Percentiles rank a stretch among this genome's conserved stretches.
Evolutionary conservation across 2,888 invertebrate species (phyloP).

Genomic region (Xylota segnis): DNA sequence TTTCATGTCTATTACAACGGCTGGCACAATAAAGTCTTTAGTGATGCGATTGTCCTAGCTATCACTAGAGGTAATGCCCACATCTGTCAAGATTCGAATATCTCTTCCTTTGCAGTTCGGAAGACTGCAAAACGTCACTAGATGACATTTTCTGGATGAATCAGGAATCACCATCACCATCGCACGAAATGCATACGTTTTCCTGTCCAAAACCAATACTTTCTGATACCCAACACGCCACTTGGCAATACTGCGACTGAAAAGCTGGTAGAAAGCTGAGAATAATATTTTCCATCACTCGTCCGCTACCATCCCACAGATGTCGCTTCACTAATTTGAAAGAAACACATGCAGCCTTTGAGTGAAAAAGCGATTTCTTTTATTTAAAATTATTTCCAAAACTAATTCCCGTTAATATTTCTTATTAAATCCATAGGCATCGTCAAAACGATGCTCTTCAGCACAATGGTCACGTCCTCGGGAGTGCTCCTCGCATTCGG

Average conservation of each 20-base stretch:
- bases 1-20: no score
- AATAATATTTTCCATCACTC: neutral
- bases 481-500: slow-evolving; percentile 76
- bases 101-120: no score
- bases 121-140: no score
- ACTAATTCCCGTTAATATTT: slow-evolving; percentile 78
- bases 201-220: neutral
- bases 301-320: slow-evolving; percentile 19
- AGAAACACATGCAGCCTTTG: neutral
- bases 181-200: no score
- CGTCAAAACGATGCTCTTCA: slow-evolving; percentile 80
- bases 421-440: slow-evolving; percentile 81
- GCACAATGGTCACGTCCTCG: slow-evolving; percentile 59
- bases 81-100: no score
- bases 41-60: no score
- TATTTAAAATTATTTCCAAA: slow-evolving; percentile 35
- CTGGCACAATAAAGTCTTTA: no score
- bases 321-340: neutral
- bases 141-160: no score
- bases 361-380: slow-evolving; percentile 47
- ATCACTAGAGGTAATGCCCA: no score
- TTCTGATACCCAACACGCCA: neutral
- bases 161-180: no score
- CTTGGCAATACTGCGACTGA: neutral
- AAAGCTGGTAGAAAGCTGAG: neutral